Conservation (phyloP, 2,797 vertebrate species). For the Menidia menidia region DNA sequence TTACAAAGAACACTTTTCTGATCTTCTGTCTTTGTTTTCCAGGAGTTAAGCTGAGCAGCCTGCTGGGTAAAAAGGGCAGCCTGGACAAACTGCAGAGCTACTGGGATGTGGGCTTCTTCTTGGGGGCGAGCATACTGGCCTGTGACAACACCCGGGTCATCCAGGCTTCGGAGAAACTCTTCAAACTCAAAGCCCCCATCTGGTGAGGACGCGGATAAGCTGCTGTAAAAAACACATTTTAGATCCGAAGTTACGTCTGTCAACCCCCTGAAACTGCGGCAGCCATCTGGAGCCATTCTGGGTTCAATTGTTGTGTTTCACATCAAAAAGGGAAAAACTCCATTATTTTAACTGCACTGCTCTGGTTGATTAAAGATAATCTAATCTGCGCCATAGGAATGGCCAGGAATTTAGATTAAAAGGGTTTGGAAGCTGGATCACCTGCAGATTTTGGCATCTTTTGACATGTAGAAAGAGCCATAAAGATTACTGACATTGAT, state of each 20-base stretch:
- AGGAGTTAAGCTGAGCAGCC: constrained; percentile 99
- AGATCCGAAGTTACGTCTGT: constrained; percentile 22
- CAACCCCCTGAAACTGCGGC: constrained; percentile 27
- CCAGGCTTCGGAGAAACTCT: constrained; percentile 97
- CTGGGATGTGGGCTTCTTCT: constrained; percentile 98
- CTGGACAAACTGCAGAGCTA: constrained; percentile 98
- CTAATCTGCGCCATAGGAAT: too few species aligned
- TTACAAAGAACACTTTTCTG: not conserved
- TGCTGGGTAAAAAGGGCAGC: constrained; percentile 96
- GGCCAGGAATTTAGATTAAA: too few species aligned
- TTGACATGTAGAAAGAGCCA: not conserved
- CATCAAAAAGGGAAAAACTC: constrained; percentile 13
- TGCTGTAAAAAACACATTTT: constrained; percentile 6
- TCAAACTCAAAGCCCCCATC: constrained; percentile 95
- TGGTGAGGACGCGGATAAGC: constrained; percentile 84
- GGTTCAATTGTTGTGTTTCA: constrained; percentile 22
- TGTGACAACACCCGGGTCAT: constrained; percentile 94
- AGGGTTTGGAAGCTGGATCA: not conserved
- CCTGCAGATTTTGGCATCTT: not conserved
- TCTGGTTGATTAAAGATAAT: constrained; percentile 12
- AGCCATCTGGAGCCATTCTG: constrained; percentile 45
- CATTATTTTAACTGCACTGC: constrained; percentile 17
- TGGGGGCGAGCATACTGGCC: constrained; percentile 96
- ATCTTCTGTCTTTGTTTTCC: constrained; percentile 31
- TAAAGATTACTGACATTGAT: not conserved